These are phyloP conservation scores for Polypedilum vanderplanki DNA, from an alignment of 1,140 invertebrate species.

Conservation along the genomic window DNA sequence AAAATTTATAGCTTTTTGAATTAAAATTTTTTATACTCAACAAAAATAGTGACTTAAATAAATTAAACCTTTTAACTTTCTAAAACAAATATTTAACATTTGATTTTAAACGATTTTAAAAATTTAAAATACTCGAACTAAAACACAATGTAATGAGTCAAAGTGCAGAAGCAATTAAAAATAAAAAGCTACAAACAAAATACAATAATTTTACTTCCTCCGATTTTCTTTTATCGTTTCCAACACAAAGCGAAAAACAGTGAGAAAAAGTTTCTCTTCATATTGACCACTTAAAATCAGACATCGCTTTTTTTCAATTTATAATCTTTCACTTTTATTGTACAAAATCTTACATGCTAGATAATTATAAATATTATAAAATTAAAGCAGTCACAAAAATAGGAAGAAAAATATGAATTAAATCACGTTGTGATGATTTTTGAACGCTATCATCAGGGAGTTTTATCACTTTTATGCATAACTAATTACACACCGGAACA, in stretches of 20 bases:
- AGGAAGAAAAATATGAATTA: not conserved
- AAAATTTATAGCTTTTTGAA: no score
- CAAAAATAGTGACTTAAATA: no score
- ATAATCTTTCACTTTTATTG: not conserved
- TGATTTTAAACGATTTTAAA: no score
- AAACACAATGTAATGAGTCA: not conserved
- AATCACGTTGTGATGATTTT: not conserved
- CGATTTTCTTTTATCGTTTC: not conserved
- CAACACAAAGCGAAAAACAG: not conserved
- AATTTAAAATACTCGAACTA: no score
- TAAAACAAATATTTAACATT: no score
- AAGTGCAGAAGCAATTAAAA: no score
- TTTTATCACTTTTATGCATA: not conserved
- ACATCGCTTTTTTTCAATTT: not conserved
- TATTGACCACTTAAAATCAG: not conserved
- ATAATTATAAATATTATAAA: not conserved
- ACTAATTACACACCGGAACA: constrained; percentile 45
- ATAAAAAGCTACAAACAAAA: not conserved
- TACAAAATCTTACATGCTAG: not conserved
- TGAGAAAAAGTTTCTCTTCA: not conserved
- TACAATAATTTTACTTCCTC: not conserved
- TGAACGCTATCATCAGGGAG: not conserved
- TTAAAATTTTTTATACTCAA: no score
- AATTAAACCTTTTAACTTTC: no score
- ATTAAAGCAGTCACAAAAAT: not conserved